phyloP scores from a whole-genome alignment of 2,113 vertebrate species.

The Ascaphus truei region DNA sequence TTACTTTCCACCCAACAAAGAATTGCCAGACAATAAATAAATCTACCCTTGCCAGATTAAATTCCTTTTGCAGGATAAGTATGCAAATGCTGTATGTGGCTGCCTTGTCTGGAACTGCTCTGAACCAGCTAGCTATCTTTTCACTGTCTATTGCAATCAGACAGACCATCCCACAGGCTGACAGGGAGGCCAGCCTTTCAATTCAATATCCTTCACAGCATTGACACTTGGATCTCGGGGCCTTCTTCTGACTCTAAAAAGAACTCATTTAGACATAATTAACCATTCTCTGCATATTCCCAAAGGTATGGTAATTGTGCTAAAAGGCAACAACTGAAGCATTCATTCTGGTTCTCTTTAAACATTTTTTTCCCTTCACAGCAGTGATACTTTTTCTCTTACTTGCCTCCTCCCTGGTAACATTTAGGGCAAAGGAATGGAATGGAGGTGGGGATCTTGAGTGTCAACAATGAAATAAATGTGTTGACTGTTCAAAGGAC shows the following conservation, averaged over 20 bases:
- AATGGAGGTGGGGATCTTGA: constrained; percentile 47
- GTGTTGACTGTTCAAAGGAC: constrained; percentile 50
- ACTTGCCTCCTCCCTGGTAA: constrained; percentile 51
- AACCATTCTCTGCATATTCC: constrained; percentile 68
- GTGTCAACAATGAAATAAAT: constrained; percentile 32
- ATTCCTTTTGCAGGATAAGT: constrained; percentile 55
- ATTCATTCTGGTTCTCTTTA: constrained; percentile 60
- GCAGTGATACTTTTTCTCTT: constrained; percentile 44
- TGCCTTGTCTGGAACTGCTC: constrained; percentile 49
- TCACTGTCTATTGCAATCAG: constrained; percentile 55
- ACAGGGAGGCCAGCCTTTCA: constrained; percentile 57
- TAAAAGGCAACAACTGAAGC: constrained; percentile 68
- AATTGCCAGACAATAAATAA: constrained; percentile 61
- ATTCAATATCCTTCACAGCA: constrained; percentile 62
- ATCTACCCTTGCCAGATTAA: constrained; percentile 66
- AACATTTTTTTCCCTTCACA: constrained; percentile 43
- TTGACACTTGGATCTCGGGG: constrained; percentile 61
- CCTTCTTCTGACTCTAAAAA: constrained; percentile 58
- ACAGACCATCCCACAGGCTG: constrained; percentile 53
- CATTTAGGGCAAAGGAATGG: constrained; percentile 51
- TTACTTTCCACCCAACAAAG: constrained; percentile 67
- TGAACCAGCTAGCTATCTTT: constrained; percentile 60
- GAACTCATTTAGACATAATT: constrained; percentile 68
- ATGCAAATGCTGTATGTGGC: constrained; percentile 63
- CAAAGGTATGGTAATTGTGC: constrained; percentile 65